phyloP scores from a whole-genome alignment of 1,140 invertebrate genomes.

The Drosophila busckii region DNA sequence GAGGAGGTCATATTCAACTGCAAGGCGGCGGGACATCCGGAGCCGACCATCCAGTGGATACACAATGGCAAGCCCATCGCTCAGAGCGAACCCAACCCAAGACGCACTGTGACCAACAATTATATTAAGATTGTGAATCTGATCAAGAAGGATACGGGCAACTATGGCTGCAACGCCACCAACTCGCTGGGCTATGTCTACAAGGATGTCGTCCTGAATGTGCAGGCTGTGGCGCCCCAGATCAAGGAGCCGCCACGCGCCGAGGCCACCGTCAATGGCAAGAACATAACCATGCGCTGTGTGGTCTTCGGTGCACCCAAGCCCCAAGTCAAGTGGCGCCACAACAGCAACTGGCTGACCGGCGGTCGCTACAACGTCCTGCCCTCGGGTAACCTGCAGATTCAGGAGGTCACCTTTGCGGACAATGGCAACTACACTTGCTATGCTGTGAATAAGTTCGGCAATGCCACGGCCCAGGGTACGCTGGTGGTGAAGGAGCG shows the following conservation, averaged over 20 bases:
- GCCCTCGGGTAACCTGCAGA: slow-evolving; percentile 90
- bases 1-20: slow-evolving; percentile 93
- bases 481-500: slow-evolving; percentile 90
- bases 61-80: slow-evolving; percentile 95
- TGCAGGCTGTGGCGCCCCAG: slow-evolving; percentile 93
- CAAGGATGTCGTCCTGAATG: slow-evolving; percentile 98
- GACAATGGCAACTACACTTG: slow-evolving; percentile 95
- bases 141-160: slow-evolving; percentile 94
- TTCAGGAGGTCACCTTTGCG: slow-evolving; percentile 88
- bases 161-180: slow-evolving; percentile 99
- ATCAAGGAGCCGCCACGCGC: slow-evolving; percentile 91
- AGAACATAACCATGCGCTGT: slow-evolving; percentile 90
- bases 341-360: slow-evolving; percentile 85
- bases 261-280: slow-evolving; percentile 90
- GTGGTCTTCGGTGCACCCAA: slow-evolving; percentile 97
- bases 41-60: slow-evolving; percentile 96
- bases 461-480: slow-evolving; percentile 87
- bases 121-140: slow-evolving; percentile 91
- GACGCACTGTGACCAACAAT: slow-evolving; percentile 84
- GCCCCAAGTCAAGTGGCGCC: slow-evolving; percentile 95
- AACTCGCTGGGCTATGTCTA: slow-evolving; percentile 99
- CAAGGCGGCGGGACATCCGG: slow-evolving; percentile 91
- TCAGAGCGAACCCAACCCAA: slow-evolving; percentile 86
- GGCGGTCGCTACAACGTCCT: slow-evolving; percentile 89
- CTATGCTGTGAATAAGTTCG: slow-evolving; percentile 95